A percentile compares a stretch with the other conserved stretches of the same genome.
phyloP scores from a whole-genome alignment of 2,888 invertebrate genomes.

The Himalopsyche anomala region DNA sequence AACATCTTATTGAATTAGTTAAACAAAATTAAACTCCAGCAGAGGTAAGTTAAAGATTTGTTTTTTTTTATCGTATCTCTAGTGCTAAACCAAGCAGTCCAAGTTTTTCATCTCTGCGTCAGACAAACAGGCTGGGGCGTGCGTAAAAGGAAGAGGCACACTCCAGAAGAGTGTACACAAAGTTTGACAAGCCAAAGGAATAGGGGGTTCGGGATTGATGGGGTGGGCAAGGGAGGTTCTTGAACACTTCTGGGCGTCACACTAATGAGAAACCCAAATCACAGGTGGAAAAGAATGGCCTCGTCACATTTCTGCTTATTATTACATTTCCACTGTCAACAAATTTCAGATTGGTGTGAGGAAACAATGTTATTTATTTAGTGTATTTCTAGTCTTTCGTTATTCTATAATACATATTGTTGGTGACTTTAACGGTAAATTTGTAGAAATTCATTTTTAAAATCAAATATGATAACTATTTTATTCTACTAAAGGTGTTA shows the following conservation, averaged over 20 bases:
- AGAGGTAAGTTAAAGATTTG: too few species aligned
- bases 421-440: too few species aligned
- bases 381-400: too few species aligned
- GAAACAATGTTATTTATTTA: background rate
- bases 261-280: constrained; percentile 62
- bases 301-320: constrained; percentile 61
- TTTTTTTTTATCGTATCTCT: background rate
- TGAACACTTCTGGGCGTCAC: constrained; percentile 55
- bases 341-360: constrained; percentile 11
- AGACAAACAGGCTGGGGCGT: constrained; percentile 35
- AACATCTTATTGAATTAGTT: too few species aligned
- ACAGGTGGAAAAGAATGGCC: constrained; percentile 57
- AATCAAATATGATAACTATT: too few species aligned
- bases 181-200: constrained; percentile 53
- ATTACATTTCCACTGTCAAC: constrained; percentile 48
- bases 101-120: constrained; percentile 22
- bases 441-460: too few species aligned
- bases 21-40: too few species aligned
- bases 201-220: constrained; percentile 17
- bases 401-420: too few species aligned
- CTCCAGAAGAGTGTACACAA: constrained; percentile 48
- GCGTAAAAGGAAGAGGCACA: constrained; percentile 37
- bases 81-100: background rate
- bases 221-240: constrained; percentile 3
- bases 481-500: too few species aligned